Evolutionary conservation across 2,888 invertebrate species (phyloP).

Genomic region (Eremobia ochroleuca): DNA sequence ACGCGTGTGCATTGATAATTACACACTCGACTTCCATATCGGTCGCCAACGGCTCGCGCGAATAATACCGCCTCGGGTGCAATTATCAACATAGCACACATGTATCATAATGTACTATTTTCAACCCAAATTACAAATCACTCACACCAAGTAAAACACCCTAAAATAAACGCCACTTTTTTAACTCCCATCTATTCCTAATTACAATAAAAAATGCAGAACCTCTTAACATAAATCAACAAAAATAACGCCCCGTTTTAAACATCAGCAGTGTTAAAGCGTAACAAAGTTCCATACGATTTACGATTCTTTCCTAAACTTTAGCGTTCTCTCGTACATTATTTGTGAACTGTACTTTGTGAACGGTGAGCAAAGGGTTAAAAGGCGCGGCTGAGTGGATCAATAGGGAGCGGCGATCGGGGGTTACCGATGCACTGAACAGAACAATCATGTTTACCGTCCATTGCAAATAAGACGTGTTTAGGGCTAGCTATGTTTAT

Average conservation of each 20-base stretch:
- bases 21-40: too few species aligned
- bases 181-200: background rate
- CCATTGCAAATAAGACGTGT: constrained; percentile 45
- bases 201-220: background rate
- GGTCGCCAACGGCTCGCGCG: too few species aligned
- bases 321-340: constrained; percentile 18
- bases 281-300: constrained; percentile 51
- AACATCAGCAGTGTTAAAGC: constrained; percentile 33
- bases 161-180: background rate
- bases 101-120: too few species aligned
- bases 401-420: constrained; percentile 48
- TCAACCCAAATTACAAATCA: background rate
- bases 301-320: constrained; percentile 52
- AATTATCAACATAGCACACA: too few species aligned
- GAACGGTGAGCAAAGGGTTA: constrained; percentile 42
- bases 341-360: constrained; percentile 36
- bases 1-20: too few species aligned
- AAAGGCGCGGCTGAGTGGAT: constrained; percentile 55
- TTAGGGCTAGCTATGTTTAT: constrained; percentile 1
- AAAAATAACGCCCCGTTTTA: constrained; percentile 34
- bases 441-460: constrained; percentile 43
- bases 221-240: constrained; percentile 21
- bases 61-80: too few species aligned
- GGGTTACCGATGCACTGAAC: constrained; percentile 50
- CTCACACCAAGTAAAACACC: background rate